These are phyloP conservation scores for Chrysodeixis includens DNA, from an alignment of 2,888 invertebrate genomes.

Conservation along the genomic window DNA sequence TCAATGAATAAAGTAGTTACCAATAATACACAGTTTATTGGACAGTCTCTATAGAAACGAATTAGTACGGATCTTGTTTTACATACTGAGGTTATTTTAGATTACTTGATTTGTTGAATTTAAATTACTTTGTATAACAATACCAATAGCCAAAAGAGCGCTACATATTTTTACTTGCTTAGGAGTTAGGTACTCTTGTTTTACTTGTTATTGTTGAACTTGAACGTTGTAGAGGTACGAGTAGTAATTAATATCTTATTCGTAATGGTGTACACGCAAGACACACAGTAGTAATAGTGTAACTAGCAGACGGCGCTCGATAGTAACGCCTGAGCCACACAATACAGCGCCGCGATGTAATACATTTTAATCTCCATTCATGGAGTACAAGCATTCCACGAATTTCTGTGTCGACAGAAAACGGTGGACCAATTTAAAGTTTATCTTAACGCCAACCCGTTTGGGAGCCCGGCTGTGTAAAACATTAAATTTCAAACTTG, in stretches of 20 bases:
- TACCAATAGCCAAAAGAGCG: too few species aligned
- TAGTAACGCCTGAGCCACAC: constrained; percentile 11
- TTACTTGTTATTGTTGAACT: too few species aligned
- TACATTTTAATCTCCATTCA: constrained; percentile 37
- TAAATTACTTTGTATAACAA: too few species aligned
- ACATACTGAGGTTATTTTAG: too few species aligned
- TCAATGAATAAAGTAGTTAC: constrained; percentile 1
- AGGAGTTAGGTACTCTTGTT: too few species aligned
- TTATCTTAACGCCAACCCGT: constrained; percentile 51
- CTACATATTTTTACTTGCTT: too few species aligned
- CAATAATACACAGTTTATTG: background rate
- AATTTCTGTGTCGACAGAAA: constrained; percentile 44
- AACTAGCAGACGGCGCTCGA: background rate
- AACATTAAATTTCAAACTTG: constrained; percentile 53
- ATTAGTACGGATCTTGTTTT: too few species aligned
- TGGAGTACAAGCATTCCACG: constrained; percentile 39
- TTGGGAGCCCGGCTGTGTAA: constrained; percentile 44
- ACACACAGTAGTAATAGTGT: background rate
- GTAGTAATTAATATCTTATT: background rate
- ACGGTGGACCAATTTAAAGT: constrained; percentile 73
- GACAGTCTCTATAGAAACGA: background rate
- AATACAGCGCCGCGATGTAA: constrained; percentile 9
- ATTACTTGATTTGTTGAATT: too few species aligned
- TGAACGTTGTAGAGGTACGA: too few species aligned
- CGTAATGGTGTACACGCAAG: background rate